Evolutionary conservation across 1,140 invertebrate genomes (phyloP), one percentile per base, ranked within the genome.

Genomic region (Temnothorax longispinosus): DNA sequence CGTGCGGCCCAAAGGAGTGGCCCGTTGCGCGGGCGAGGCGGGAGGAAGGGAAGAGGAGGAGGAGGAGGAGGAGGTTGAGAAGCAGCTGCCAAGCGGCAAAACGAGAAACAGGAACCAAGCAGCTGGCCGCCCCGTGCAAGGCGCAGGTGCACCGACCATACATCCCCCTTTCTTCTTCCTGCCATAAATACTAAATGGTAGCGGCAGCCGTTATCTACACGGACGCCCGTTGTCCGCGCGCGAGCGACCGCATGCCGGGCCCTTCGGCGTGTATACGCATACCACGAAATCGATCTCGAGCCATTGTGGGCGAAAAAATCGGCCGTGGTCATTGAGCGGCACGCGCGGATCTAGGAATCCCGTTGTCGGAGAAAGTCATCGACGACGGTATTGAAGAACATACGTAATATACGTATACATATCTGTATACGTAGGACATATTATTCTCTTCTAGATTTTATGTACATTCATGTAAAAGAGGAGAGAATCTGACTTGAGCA

Each of bases 81-180:
- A 91, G 93, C 94, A 95, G 94, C 94, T 95, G 94, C 93, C 89
- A 82, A 89, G 91, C 93, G 92, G 89, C 90, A 93, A 92, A 94
- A 94, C 91, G 93, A 93, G 90, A 92, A 93, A 91, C 92, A 93
- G 88, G 93, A 94, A 87, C 32, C 27, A 52, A 81, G 85, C 77
- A 81, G 81, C 74, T 91, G 81, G 90, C 87, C 82, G 85, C 85
- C 92, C 93, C 75, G 88, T 52, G 69, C 60, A 64, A 76, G 50
- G 82, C 89, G 87, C 93, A 94, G 93, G 94, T 94, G 94, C 92
- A 89, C 44, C 71, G 71, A 32, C 35, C 58, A 60, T 38, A 44
- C 75, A 74, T 78, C 62, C 54, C 52, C 54, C 50, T 76, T 89
- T 74, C 41, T 85, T 85, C 65, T 81, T 86, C 27, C 62, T 89